Evolutionary conservation across 2,888 invertebrate species (phyloP), one percentile per base, ranked within the genome.

Genomic region (Hirtodrosophila alboralis): DNA sequence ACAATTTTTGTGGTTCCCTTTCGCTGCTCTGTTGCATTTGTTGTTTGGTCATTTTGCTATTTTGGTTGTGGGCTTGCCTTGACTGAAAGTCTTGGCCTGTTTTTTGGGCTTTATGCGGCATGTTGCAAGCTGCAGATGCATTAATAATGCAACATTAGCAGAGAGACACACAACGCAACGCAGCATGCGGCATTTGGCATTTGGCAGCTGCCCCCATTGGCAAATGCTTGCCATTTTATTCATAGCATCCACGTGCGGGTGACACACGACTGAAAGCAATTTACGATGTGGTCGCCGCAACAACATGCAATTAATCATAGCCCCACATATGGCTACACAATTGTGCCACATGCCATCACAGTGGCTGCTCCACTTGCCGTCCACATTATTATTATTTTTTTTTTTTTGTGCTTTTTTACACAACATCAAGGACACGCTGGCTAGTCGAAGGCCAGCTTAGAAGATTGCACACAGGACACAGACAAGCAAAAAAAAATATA

Each of bases 101-200:
- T 26, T 30, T 41, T 52, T 41, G 63, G 9, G 28, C 33, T 14
- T 49, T 56, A 9, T 34, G 48, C 31, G 44, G 38, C 63, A 27
- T 47, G 40, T 31, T 27, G 40, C 54, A 18, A 28, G 47, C 40
- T 76, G 77, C 76, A 74, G 77, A 66, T 76, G 77, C 74, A 74
- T 76, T 80, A 76, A 80, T 80, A 77, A 80, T 76, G 77, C 74
- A 76, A 77, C 75, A 75, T 71, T 71, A 75, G 78, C 56, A 54
- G 44, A 31, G 33, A 38, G 30, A 52, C 54, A 53, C 38, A 61
- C n/a, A n/a, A n/a, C n/a, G n/a, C 45, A 60, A 65, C 38, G 49
- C 18, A 28, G 4, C 13, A 38, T 36, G 30, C 18, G 38, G 21
- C 18, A 18, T 26, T 37, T 8, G 4, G 37, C 30, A 6, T 44